Evolutionary conservation across 92 coral and sea anemone species (phyloP), one percentile per base, ranked within the genome.

Genomic region (Ricordea florida): DNA sequence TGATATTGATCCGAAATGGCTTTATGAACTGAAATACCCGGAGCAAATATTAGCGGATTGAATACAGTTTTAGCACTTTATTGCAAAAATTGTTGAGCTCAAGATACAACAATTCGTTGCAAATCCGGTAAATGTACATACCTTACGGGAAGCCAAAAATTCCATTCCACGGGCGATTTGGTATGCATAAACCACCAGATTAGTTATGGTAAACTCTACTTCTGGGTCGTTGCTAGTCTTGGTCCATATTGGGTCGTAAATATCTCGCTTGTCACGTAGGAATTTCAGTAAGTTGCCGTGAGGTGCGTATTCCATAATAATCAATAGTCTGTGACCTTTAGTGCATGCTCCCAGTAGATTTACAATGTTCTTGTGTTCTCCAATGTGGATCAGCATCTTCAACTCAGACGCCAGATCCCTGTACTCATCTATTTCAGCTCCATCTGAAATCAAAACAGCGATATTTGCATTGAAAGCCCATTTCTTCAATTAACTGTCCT

Each of bases 281-380:
- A 92, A 92, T 34, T 85, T 61, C 37, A 81, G 42, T 50, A 92
- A 62, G 49, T 66, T 89, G 7, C 97, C 97, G 36, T 92, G 89
- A 5, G 87, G 78, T 9, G 94, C 93, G 44, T 29, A 92, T 82
- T 92, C 97, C 93, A 92, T 64, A 70, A 92, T 89, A 17, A 89
- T 67, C 78, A 88, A 60, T n/a, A 89, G 55, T 20, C 80, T 72
- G 5, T 85, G 72, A 0, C 86, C 86, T 16, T 75, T 82, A 5
- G 91, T 88, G 38, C 97, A 92, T 13, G 93, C 94, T 10, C 97
- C 97, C 18, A 92, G 78, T 8, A 89, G 85, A 78, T 89, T 92
- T 30, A 92, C 83, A 37, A 89, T 81, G 35, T 92, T 89, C 38
- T 43, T 77, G 60, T 92, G 97, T 15, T 84, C 87, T 9, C 94